Evolutionary conservation across 2,797 vertebrate species (phyloP).

Genomic region (Diceros bicornis): DNA sequence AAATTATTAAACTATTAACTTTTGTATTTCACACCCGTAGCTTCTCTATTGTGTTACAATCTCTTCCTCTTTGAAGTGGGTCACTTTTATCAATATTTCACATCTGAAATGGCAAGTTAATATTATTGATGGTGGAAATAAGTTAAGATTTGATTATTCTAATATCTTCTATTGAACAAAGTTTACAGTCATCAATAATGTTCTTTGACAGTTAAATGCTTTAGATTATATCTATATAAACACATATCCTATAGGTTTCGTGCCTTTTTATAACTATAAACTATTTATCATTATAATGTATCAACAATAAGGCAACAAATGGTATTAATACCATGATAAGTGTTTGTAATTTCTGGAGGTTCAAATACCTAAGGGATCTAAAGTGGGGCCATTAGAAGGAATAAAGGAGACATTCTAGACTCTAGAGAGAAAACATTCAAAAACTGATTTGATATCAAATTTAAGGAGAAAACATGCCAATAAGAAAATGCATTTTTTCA

Average conservation of each 20-base stretch:
- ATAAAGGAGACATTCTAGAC: constrained; percentile 26
- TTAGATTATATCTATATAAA: constrained; percentile 50
- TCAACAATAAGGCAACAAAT: not conserved
- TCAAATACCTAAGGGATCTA: not conserved
- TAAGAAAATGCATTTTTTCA: constrained; percentile 69
- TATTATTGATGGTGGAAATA: constrained; percentile 24
- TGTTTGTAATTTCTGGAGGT: constrained; percentile 12
- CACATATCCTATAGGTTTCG: not conserved
- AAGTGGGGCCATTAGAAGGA: not conserved
- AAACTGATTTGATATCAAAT: constrained; percentile 63
- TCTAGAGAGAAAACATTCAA: constrained; percentile 46
- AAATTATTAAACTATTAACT: constrained; percentile 39
- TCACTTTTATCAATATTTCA: constrained; percentile 62
- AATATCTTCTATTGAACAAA: constrained; percentile 20
- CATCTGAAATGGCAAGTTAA: constrained; percentile 57
- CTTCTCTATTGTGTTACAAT: constrained; percentile 19
- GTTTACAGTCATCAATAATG: constrained; percentile 56
- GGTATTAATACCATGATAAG: not conserved
- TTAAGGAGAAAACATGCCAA: constrained; percentile 69
- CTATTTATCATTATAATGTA: constrained; percentile 16
- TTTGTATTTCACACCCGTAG: not conserved
- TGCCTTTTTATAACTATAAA: constrained; percentile 65
- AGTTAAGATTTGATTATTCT: constrained; percentile 59
- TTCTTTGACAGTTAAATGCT: constrained; percentile 50
- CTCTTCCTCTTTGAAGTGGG: not conserved